Evolutionary conservation across 2,888 invertebrate species (phyloP).

Genomic region (Catocala fraxini): DNA sequence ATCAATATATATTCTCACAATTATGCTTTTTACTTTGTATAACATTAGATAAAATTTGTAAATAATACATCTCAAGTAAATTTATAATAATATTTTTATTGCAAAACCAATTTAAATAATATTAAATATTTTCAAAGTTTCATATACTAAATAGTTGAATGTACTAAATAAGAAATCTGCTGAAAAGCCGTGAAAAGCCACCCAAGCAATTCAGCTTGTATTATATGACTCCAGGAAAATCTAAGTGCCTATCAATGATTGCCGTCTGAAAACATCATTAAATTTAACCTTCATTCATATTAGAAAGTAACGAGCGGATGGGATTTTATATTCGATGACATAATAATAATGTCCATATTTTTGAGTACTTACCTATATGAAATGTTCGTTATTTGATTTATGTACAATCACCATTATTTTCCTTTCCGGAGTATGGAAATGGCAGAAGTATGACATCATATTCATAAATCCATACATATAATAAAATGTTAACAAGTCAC

Average conservation of each 20-base stretch:
- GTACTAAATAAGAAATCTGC: background rate
- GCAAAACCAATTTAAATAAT: too few species aligned
- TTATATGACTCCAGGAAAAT: slow-evolving; percentile 1
- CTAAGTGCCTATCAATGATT: slow-evolving; percentile 4
- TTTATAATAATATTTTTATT: too few species aligned
- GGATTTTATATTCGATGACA: slow-evolving; percentile 9
- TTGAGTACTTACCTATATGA: background rate
- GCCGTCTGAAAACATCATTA: slow-evolving; percentile 4
- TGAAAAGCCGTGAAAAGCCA: too few species aligned
- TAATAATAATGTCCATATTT: slow-evolving; percentile 15
- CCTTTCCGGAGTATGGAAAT: too few species aligned
- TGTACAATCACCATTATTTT: background rate
- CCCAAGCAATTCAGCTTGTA: background rate
- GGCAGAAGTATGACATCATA: too few species aligned
- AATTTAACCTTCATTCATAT: slow-evolving; percentile 7
- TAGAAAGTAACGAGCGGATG: background rate
- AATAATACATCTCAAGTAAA: too few species aligned
- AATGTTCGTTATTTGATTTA: background rate
- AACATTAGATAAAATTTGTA: too few species aligned
- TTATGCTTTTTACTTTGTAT: too few species aligned
- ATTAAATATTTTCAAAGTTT: background rate
- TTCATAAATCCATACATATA: too few species aligned
- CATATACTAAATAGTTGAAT: background rate
- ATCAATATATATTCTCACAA: too few species aligned
- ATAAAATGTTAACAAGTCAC: too few species aligned